A percentile compares a stretch with the other conserved stretches of the same genome.
These are phyloP conservation scores for Ptilodon capucinus DNA, from an alignment of 2,888 invertebrate species.

Conservation along the genomic window DNA sequence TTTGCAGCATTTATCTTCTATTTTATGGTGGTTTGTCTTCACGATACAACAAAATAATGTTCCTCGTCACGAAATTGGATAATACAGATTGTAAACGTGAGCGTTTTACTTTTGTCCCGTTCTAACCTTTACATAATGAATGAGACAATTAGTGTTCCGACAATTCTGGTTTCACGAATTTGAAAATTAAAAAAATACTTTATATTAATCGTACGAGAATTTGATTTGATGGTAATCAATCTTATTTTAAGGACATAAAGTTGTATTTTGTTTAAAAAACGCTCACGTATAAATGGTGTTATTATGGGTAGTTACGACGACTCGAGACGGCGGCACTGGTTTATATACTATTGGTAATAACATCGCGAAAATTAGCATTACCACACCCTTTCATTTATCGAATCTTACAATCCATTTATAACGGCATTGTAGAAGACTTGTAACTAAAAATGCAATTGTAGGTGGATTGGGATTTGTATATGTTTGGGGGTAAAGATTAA, in stretches of 20 bases:
- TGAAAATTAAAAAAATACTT: no score
- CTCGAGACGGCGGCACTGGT: slow-evolving; percentile 31
- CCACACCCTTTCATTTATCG: no score
- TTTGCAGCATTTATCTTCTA: slow-evolving; percentile 7
- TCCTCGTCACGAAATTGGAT: slow-evolving; percentile 27
- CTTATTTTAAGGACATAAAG: background rate
- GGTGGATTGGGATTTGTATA: no score
- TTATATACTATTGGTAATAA: slow-evolving; percentile 18
- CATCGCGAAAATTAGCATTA: slow-evolving; percentile 19
- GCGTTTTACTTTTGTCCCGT: slow-evolving; percentile 15
- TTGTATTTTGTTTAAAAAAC: no score
- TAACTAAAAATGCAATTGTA: no score
- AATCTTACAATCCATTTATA: no score
- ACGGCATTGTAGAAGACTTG: no score
- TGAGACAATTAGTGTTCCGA: background rate
- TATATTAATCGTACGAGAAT: background rate
- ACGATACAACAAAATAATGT: slow-evolving; percentile 18
- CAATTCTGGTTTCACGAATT: background rate
- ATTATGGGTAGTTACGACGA: slow-evolving; percentile 24
- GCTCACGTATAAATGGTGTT: slow-evolving; percentile 9
- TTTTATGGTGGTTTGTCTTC: slow-evolving; percentile 14
- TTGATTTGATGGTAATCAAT: background rate
- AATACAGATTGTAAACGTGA: slow-evolving; percentile 8
- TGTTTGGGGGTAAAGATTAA: no score
- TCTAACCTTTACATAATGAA: background rate